Base-by-base conservation (phyloP, 2,113 vertebrate species). In the Gavia stellata region DNA sequence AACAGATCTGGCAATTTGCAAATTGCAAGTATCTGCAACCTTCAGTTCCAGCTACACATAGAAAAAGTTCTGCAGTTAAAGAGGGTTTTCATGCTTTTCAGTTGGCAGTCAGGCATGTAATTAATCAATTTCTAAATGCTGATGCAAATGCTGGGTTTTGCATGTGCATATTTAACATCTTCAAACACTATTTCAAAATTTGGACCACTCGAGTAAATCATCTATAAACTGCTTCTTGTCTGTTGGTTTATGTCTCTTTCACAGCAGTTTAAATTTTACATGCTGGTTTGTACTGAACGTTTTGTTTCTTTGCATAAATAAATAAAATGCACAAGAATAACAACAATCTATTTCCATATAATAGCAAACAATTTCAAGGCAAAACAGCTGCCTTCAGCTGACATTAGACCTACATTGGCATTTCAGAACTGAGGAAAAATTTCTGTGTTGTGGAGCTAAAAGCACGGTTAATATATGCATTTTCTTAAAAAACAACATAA, bases 221-320 rank as follows among this genome's bases (percentile, higher is more conserved):
- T 50, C 81, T 72, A 21, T 71, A 92, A 96, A 89, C 66, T 38
- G 25, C 58, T 66, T 52, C 70, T 68, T 68, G 77, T 87, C 62
- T 95, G 56, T 44, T 75, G 55, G 49, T 91, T 86, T 79, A 61
- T 36, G 52, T 68, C 91, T 91, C 83, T 86, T 63, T 81, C 91
- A 58, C n/a, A 70, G 66, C 26, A 80, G 28, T 85, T 94, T 73
- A 66, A 63, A 94, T 94, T 87, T 92, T 87, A 82, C 81, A 85
- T 45, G 31, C 73, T 73, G 77, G 15, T 80, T 94, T 65, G 81
- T 49, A 80, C 61, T 5, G 49, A 94, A 40, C 17, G 62, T 5
- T 94, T 91, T 92, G 86, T 91, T 94, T 95, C 80, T 89, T 62
- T 89, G 81, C 86, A 94, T 92, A 95, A 95, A 94, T 81, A 96